Evolutionary conservation across 1,140 invertebrate genomes (phyloP).

Genomic region (Helicoverpa armigera): DNA sequence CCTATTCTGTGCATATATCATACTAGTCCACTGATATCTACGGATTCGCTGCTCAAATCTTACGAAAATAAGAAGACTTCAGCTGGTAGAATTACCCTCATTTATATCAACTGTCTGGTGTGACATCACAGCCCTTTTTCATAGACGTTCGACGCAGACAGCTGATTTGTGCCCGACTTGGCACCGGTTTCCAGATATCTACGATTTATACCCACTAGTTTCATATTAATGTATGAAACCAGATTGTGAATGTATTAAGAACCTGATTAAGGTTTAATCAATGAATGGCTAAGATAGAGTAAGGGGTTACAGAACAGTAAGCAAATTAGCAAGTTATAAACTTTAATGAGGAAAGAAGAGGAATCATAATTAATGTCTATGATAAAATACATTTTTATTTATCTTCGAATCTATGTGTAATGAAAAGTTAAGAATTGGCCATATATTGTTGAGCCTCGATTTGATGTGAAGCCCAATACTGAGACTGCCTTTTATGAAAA

Average conservation of each 20-base stretch:
- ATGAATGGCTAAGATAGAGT: too few species aligned
- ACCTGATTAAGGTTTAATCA: not conserved
- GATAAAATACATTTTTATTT: too few species aligned
- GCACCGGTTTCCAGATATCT: constrained; percentile 3
- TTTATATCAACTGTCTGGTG: constrained; percentile 31
- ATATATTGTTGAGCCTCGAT: too few species aligned
- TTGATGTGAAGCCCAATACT: too few species aligned
- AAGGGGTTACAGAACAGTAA: too few species aligned
- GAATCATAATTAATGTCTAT: too few species aligned
- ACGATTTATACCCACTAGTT: not conserved
- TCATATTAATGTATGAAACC: not conserved
- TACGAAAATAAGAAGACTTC: constrained; percentile 10
- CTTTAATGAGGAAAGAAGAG: too few species aligned
- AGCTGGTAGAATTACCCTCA: constrained; percentile 22
- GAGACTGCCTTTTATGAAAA: too few species aligned
- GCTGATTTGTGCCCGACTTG: constrained; percentile 22
- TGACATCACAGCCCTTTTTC: constrained; percentile 41
- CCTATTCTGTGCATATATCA: not conserved
- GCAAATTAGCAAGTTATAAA: too few species aligned
- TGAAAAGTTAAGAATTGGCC: too few species aligned
- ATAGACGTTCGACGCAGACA: constrained; percentile 30
- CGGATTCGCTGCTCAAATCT: not conserved
- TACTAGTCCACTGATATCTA: not conserved
- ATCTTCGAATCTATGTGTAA: too few species aligned
- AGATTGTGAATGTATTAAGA: not conserved